Conservation (phyloP, 2,113 vertebrate species). For the Ammodytes dubius region DNA sequence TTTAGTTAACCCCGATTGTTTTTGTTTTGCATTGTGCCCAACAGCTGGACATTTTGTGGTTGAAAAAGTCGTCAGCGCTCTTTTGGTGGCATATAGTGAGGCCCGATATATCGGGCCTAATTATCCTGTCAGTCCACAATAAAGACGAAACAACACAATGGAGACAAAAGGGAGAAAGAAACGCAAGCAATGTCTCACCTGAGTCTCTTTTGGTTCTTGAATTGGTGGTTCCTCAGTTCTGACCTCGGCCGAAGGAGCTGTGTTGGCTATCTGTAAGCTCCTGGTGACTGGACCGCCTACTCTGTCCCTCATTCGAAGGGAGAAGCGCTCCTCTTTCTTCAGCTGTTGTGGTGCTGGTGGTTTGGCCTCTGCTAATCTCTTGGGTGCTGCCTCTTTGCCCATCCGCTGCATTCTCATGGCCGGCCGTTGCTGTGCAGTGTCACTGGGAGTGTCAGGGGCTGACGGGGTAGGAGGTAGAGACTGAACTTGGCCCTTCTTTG, state of each 20-base stretch:
- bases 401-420: constrained; percentile 87
- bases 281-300: constrained; percentile 93
- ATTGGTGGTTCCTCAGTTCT: constrained; percentile 85
- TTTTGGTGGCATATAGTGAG: not conserved
- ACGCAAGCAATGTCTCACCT: constrained; percentile 53
- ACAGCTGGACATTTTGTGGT: not conserved
- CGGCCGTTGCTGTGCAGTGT: constrained; percentile 63
- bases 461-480: constrained; percentile 83
- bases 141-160: not conserved
- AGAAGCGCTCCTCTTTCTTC: constrained; percentile 92
- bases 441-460: constrained; percentile 54
- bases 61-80: not conserved
- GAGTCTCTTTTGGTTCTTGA: constrained; percentile 89
- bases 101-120: not conserved
- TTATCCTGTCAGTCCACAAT: not conserved
- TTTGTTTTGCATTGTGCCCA: not conserved
- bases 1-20: not conserved
- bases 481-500: constrained; percentile 87
- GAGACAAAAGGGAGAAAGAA: not conserved
- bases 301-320: constrained; percentile 87
- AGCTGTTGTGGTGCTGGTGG: constrained; percentile 50
- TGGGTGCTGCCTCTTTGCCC: constrained; percentile 87
- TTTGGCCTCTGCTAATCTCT: constrained; percentile 83
- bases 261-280: constrained; percentile 90
- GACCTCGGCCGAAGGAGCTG: constrained; percentile 84